A percentile compares a stretch with the other conserved stretches of the same genome.
These are phyloP conservation scores for Gerosis bhagava DNA, from an alignment of 2,888 invertebrate genomes.

Conservation along the genomic window DNA sequence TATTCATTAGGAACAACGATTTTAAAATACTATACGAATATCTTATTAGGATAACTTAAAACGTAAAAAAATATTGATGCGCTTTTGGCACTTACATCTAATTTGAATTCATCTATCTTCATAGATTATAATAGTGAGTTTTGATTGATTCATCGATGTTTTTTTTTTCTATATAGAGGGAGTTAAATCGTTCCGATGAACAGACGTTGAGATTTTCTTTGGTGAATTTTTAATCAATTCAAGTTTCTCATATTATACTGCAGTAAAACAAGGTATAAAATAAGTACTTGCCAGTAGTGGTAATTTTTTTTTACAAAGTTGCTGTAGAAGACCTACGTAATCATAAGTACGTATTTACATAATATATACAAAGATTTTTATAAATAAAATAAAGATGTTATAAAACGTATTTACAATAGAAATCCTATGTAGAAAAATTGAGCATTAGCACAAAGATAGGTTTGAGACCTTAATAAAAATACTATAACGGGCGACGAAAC, in stretches of 20 bases:
- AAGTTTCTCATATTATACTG: conserved; percentile 30
- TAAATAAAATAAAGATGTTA: conserved; percentile 54
- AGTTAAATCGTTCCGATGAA: no score
- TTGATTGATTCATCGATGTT: no score
- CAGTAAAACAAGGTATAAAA: conserved; percentile 28
- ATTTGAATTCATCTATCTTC: conserved; percentile 40
- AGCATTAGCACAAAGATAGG: conserved; percentile 76
- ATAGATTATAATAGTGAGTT: conserved; percentile 9
- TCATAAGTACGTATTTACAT: conserved; percentile 33
- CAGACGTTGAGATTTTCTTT: conserved; percentile 54
- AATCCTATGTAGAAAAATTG: conserved; percentile 67
- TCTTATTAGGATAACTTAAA: conserved; percentile 69
- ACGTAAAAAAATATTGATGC: conserved; percentile 53
- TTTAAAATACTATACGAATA: conserved; percentile 74
- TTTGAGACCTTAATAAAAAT: conserved; percentile 60
- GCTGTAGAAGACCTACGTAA: conserved; percentile 20
- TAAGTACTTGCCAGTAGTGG: conserved; percentile 31
- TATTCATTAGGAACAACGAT: conserved; percentile 79
- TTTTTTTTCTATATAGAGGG: no score
- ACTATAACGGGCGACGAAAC: conserved; percentile 60
- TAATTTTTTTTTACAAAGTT: conserved; percentile 17
- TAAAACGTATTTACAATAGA: conserved; percentile 68
- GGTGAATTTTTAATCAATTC: conserved; percentile 48
- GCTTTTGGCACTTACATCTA: conserved; percentile 76
- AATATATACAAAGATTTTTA: conserved; percentile 26